Base-by-base conservation (phyloP, 2,888 invertebrate genomes). In the Sphaerophoria taeniata region DNA sequence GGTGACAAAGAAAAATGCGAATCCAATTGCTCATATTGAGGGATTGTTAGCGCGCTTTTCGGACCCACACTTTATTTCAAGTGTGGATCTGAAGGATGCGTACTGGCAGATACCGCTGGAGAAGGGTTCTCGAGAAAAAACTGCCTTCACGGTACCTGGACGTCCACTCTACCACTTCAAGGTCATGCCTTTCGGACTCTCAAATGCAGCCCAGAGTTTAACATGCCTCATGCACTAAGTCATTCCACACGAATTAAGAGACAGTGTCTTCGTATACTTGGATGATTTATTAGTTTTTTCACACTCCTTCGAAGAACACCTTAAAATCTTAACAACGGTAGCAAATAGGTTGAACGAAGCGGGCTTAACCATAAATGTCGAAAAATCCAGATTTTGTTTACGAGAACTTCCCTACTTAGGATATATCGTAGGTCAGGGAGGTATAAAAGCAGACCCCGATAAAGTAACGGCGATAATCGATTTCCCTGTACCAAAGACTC, bases 341-440 rank as follows among this genome's bases (percentile, higher is more conserved):
- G 14, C 36, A 0, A 11, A 12, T 9, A 51, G 39, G 12, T 51
- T 67, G 12, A 7, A 12, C n/a, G 7, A 33, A 5, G 69, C 73
- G 11, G 76, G 72, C 31, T 63, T 36, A 12, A 72, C 76, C 2
- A 76, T 72, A 11, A 82, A 76, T 55, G 72, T 81, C 34, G 56
- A 56, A 4, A 56, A 56, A 9, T 56, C 56, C 3, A 56, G 36
- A 6, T 56, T 56, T 6, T 56, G 56, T 14, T 34, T 56, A 12
- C 33, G 33, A 33, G 56, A 58, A 36, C 14, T 58, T 11, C 56
- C 33, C 7, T 58, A 80, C 43, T 12, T 87, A 9, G 85, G 85
- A 4, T 72, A 76, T 47, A n/a, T 82, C 31, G 56, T 87, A 2
- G 87, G 84, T 3, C 49, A 79, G 0, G 87, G 85, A 3, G 51